Percentiles rank a stretch among this genome's conserved stretches.
These are phyloP conservation scores for Neodon shergylaensis DNA, from an alignment of 2,113 vertebrate species.

Conservation along the genomic window DNA sequence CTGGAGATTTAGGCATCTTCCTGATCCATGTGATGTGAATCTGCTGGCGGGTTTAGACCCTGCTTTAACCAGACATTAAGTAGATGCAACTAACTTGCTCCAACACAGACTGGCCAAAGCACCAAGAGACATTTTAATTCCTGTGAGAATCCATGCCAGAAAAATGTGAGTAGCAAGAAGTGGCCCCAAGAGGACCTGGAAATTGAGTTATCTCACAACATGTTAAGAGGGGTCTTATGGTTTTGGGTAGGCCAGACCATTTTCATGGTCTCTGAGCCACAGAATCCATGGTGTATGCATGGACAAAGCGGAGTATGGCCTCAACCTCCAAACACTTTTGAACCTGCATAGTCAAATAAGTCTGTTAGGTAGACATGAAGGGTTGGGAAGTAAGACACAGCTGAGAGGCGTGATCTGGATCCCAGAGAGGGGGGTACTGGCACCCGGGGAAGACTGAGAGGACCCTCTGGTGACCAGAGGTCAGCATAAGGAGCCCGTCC, in stretches of 20 bases:
- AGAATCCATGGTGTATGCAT: not conserved
- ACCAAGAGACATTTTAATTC: not conserved
- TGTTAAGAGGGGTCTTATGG: not conserved
- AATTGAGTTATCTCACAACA: not conserved
- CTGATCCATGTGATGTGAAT: not conserved
- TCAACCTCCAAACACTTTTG: not conserved
- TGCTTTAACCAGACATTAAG: not conserved
- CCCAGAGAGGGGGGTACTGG: not conserved
- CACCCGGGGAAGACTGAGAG: not conserved
- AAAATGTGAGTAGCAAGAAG: not conserved
- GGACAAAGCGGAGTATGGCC: not conserved
- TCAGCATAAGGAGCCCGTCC: not conserved
- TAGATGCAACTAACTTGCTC: not conserved
- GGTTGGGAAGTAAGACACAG: not conserved
- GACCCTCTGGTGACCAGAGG: not conserved
- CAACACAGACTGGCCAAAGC: not conserved
- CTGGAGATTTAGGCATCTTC: not conserved
- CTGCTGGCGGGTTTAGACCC: not conserved
- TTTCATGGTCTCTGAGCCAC: not conserved
- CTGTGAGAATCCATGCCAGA: not conserved
- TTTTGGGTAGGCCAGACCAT: not conserved
- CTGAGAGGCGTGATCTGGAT: not conserved
- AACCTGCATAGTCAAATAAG: not conserved
- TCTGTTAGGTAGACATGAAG: not conserved
- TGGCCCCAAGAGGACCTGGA: not conserved